Base-by-base conservation (phyloP, 2,113 vertebrate species). In the Cryptotis parvus region DNA sequence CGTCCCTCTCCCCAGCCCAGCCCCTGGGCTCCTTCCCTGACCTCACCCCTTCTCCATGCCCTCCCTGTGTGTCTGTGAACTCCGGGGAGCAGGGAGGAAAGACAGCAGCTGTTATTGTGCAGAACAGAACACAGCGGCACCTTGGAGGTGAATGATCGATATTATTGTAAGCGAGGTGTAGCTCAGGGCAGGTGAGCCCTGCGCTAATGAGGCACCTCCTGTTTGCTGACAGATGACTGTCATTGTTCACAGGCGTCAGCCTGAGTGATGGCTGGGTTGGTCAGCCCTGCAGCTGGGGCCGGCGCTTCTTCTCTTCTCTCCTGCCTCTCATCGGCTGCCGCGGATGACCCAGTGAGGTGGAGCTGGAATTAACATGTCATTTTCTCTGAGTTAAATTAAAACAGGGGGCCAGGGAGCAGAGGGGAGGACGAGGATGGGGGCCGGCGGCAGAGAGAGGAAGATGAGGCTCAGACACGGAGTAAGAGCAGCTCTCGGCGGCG, bases 221-320 rank as follows among this genome's bases (percentile, higher is more conserved):
- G 98, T 96, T 97, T 98, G 96, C 97, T 98, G 98, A 99, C 98
- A 99, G 98, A 98, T 98, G 97, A 97, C 98, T 98, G 98, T 98
- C 98, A 97, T 97, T 92, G 97, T 96, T 97, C 96, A 91, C 83
- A 97, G n/a, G n/a, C 96, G 87, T 95, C 96, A 90, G 86, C 92
- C 92, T 97, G 95, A 97, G 94, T 92, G 97, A 97, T 98, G 97
- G 97, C 97, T 96, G 97, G 98, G 98, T 98, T 98, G 98, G 96
- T 97, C 96, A 97, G 98, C 97, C 98, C 97, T 94, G 97, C 97
- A 96, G 97, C 97, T 89, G 94, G 92, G 96, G 93, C 14, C 72
- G 80, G 20, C 18, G 3, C 58, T 16, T 63, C 15, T 27, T n/a
- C 18, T 95, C 97, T 97, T 97, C 96, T 95, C 96, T 97, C 97